These are phyloP conservation scores for Neodontobutis hainanensis DNA, from an alignment of 2,113 vertebrate genomes.

Conservation along the genomic window DNA sequence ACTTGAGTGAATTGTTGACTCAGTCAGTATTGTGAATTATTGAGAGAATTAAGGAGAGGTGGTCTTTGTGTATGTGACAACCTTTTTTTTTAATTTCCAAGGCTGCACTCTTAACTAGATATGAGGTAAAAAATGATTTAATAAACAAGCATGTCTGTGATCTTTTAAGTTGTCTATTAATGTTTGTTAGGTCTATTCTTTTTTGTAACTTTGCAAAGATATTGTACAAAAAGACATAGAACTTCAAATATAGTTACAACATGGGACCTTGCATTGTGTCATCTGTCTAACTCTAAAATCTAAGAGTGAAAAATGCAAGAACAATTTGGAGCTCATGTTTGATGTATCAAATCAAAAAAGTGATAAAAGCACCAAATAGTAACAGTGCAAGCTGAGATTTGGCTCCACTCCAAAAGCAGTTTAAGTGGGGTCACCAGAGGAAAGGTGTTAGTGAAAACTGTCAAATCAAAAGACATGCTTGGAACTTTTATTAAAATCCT, in stretches of 20 bases:
- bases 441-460: neutral
- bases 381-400: neutral
- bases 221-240: neutral
- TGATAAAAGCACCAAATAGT: conserved; percentile 15
- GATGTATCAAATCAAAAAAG: conserved; percentile 12
- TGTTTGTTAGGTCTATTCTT: too few species aligned
- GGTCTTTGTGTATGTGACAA: too few species aligned
- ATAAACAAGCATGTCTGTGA: too few species aligned
- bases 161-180: too few species aligned
- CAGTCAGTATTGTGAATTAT: too few species aligned
- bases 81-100: too few species aligned
- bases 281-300: neutral
- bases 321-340: conserved; percentile 12
- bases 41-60: too few species aligned
- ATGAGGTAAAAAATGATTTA: too few species aligned
- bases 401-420: neutral
- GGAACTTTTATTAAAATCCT: neutral
- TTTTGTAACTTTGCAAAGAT: too few species aligned
- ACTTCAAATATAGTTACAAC: neutral
- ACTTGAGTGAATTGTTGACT: too few species aligned
- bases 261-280: neutral
- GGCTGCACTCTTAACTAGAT: too few species aligned
- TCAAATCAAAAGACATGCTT: conserved; percentile 18
- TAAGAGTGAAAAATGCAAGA: neutral
- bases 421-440: neutral